Evolutionary conservation across 1,140 invertebrate species (phyloP).

Genomic region (Leptinotarsa texana): DNA sequence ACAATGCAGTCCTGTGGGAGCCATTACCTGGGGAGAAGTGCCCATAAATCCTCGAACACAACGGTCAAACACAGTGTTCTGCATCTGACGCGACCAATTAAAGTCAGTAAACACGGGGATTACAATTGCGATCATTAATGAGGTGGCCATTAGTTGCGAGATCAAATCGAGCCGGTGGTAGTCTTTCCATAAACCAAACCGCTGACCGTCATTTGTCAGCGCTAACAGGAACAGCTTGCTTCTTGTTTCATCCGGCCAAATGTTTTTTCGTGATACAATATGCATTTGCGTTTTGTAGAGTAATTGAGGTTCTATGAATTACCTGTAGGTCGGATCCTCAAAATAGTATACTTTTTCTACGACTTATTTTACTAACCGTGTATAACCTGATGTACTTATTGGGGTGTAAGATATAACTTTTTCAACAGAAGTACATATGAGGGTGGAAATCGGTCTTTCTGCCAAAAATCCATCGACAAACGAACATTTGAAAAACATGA

Average conservation of each 20-base stretch:
- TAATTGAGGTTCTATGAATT: too few relatives aligned
- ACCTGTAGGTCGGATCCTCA: too few relatives aligned
- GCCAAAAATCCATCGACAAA: too few relatives aligned
- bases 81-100: conserved; percentile 41
- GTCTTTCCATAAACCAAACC: conserved; percentile 34
- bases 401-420: too few relatives aligned
- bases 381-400: neutral
- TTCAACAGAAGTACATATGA: too few relatives aligned
- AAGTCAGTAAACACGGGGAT: conserved; percentile 33
- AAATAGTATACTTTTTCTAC: too few relatives aligned
- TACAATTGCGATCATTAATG: conserved; percentile 39
- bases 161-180: conserved; percentile 35
- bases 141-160: conserved; percentile 40
- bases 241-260: neutral
- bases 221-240: conserved; percentile 15
- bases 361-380: neutral
- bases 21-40: conserved; percentile 29
- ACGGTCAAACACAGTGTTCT: conserved; percentile 35
- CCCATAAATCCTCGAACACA: conserved; percentile 33
- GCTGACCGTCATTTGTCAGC: conserved; percentile 29
- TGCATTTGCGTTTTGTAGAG: too few relatives aligned
- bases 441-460: too few relatives aligned
- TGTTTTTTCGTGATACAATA: too few relatives aligned
- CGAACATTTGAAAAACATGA: too few relatives aligned
- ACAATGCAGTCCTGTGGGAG: conserved; percentile 38